phyloP scores from a whole-genome alignment of 1,140 invertebrate species.

The Hydropsyche tenuis region DNA sequence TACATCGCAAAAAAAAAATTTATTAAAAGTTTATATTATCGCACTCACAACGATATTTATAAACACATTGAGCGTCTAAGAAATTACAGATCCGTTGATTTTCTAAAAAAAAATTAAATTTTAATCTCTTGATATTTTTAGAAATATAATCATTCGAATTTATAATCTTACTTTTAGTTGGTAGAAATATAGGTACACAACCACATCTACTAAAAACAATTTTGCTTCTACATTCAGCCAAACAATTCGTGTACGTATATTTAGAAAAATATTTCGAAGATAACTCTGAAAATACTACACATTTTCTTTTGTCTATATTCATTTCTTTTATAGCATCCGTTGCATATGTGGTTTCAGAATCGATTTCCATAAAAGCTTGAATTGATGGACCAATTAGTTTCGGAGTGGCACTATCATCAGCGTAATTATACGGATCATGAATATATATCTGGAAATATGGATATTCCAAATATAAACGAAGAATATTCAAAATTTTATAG shows the following conservation, averaged over 20 bases:
- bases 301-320: conserved; percentile 59
- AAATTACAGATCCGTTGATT: conserved; percentile 58
- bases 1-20: background rate
- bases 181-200: conserved; percentile 67
- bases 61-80: conserved; percentile 59
- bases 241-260: conserved; percentile 71
- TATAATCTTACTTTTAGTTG: conserved; percentile 58
- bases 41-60: conserved; percentile 55
- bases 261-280: conserved; percentile 54
- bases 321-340: conserved; percentile 62
- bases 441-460: conserved; percentile 62
- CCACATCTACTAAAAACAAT: conserved; percentile 61
- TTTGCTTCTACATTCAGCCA: conserved; percentile 63
- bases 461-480: background rate
- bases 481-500: background rate
- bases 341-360: conserved; percentile 66
- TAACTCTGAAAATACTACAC: conserved; percentile 65
- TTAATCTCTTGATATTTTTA: background rate
- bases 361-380: conserved; percentile 66
- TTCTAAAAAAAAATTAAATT: conserved; percentile 48
- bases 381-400: conserved; percentile 62
- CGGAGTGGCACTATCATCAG: conserved; percentile 64
- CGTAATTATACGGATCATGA: conserved; percentile 67
- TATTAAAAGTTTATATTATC: background rate
- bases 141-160: background rate